Base-by-base conservation (phyloP, 2,888 invertebrate species). In the Portevinia maculata region DNA sequence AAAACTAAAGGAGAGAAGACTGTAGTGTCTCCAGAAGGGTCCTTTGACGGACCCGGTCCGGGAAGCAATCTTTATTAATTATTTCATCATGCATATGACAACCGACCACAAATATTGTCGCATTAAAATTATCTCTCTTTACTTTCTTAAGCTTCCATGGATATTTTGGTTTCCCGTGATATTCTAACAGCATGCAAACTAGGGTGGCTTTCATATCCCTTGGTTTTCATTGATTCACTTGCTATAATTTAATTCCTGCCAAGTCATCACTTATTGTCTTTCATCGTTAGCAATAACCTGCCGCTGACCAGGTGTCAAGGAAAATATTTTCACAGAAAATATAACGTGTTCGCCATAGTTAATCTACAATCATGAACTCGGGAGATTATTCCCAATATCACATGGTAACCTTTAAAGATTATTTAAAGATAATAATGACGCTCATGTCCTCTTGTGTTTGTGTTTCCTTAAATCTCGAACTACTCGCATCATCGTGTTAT, bases 381-480 rank as follows among this genome's bases (percentile, higher is more conserved):
- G 24, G 24, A 17, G 13, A 24, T 39, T 15, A 15, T 21, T 24
- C 57, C 15, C 28, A 6, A 11, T 28, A 17, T n/a, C 41, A 28
- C 57, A 39, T 39, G 39, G 15, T 28, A 17, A 28, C 57, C 57
- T 44, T 59, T 59, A 28, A 28, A 39, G 57, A 9, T 41, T 30
- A 41, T 41, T 30, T 59, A 24, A 41, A 28, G 17, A 44, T 44
- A 59, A 59, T 21, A 21, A 55, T 55, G 6, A 24, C 13, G 24
- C 13, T n/a, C 6, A 6, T 24, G 24, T 48, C 8, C 24, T 24
- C 7, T 28, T 46, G 9, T 1, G 19, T 9, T 6, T 21, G 11
- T 5, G 6, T 5, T n/a, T 24, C 13, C 5, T 7, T 13, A 39
- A 48, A 13, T 48, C 24, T 48, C 48, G 7, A 21, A 24, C 24